These are phyloP conservation scores for Conchocele bisecta DNA, from an alignment of 2,888 invertebrate species.

Conservation along the genomic window DNA sequence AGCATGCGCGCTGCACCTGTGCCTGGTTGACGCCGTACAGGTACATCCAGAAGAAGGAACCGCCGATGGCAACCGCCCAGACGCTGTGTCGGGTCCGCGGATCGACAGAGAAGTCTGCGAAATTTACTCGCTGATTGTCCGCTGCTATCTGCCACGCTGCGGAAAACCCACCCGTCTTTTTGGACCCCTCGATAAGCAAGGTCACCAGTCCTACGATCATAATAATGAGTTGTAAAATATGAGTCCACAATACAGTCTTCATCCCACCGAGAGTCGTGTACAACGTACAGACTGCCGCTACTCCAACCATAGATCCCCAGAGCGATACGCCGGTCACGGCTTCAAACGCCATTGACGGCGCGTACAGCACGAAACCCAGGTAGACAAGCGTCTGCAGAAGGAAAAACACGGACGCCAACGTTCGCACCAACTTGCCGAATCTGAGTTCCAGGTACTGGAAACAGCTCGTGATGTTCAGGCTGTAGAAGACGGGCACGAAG, in stretches of 20 bases:
- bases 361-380: conserved; percentile 52
- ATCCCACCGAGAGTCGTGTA: conserved; percentile 85
- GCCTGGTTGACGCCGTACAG: conserved; percentile 97
- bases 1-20: conserved; percentile 95
- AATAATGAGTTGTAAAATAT: conserved; percentile 82
- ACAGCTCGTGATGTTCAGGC: conserved; percentile 52
- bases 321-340: conserved; percentile 91
- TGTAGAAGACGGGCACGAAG: conserved; percentile 55
- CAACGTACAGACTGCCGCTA: conserved; percentile 93
- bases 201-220: conserved; percentile 82
- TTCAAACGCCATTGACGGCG: conserved; percentile 79
- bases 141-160: conserved; percentile 75
- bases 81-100: conserved; percentile 94
- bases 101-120: conserved; percentile 83
- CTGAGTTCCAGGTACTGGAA: conserved; percentile 51
- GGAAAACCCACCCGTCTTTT: conserved; percentile 78
- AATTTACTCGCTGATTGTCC: conserved; percentile 64
- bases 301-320: conserved; percentile 89
- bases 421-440: conserved; percentile 27
- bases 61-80: conserved; percentile 93
- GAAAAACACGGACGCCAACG: conserved; percentile 33
- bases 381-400: conserved; percentile 44
- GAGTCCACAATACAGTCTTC: conserved; percentile 84
- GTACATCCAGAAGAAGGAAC: conserved; percentile 96
- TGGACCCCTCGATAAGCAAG: conserved; percentile 80